Evolutionary conservation across 2,888 invertebrate genomes (phyloP), one percentile per base, ranked within the genome.

Genomic region (Chaitophorus viminalis): DNA sequence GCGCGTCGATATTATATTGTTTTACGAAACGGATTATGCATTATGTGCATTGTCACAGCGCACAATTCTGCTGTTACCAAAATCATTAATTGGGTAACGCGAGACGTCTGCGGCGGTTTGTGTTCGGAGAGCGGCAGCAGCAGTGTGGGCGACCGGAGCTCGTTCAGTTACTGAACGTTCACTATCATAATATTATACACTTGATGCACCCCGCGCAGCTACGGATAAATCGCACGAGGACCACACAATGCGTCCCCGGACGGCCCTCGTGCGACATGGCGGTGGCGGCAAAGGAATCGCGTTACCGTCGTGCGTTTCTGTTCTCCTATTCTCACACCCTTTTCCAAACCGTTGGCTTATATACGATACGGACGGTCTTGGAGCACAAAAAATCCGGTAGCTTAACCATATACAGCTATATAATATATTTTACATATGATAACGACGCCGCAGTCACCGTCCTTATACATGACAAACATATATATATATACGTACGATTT

Each of bases 11-110:
- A 36, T 6, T 3, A 5, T 36, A 36, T 36, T 36, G 6, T 36
- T 36, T n/a, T n/a, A n/a, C n/a, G n/a, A n/a, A n/a, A n/a, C n/a
- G n/a, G n/a, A n/a, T n/a, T n/a, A n/a, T n/a, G n/a, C n/a, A n/a
- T n/a, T n/a, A n/a, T n/a, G n/a, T n/a, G n/a, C n/a, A n/a, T n/a
- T n/a, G n/a, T n/a, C n/a, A n/a, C n/a, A n/a, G n/a, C n/a, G n/a
- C n/a, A n/a, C n/a, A n/a, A n/a, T n/a, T n/a, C n/a, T n/a, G n/a
- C n/a, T n/a, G n/a, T n/a, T n/a, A n/a, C n/a, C n/a, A n/a, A 9
- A 65, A 18, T 29, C 65, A 36, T 75, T 83, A 83, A 83, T 83
- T 75, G 72, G 52, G 74, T 74, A 83, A 83, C 74, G 74, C 74
- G 74, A 74, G 54, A 83, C 72, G 52, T 74, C 18, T 11, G 72